phyloP scores from a whole-genome alignment of 2,888 invertebrate species.

The Copidosoma aretas region DNA sequence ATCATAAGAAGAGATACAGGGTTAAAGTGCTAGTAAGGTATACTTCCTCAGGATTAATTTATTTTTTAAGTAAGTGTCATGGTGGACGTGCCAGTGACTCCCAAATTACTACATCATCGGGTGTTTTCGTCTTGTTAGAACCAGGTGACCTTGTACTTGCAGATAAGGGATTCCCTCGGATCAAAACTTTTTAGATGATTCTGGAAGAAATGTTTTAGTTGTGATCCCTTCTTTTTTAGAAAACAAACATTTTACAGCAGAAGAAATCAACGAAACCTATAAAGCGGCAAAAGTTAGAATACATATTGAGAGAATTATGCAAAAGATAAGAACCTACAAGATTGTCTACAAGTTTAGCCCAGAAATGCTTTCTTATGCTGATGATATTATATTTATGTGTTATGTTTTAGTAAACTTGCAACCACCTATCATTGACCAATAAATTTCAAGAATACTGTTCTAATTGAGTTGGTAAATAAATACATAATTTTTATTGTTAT shows the following conservation, averaged over 20 bases:
- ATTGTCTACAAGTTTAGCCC: slow-evolving; percentile 28
- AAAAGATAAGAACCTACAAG: slow-evolving; percentile 29
- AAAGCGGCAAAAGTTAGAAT: slow-evolving; percentile 35
- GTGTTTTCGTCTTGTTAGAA: background rate
- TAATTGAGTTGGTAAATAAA: too few species aligned
- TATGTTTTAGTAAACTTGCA: slow-evolving; percentile 11
- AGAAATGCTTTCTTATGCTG: slow-evolving; percentile 13
- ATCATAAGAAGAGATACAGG: too few species aligned
- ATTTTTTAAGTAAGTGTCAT: too few species aligned
- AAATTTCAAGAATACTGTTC: too few species aligned
- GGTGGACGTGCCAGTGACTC: background rate
- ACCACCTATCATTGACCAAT: too few species aligned
- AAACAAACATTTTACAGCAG: slow-evolving; percentile 22
- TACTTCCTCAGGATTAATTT: too few species aligned
- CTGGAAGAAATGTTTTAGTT: slow-evolving; percentile 12
- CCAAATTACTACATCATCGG: background rate
- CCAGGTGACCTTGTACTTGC: background rate
- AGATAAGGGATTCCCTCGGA: background rate
- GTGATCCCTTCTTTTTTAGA: slow-evolving; percentile 40
- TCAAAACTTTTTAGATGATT: background rate
- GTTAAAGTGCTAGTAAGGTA: too few species aligned
- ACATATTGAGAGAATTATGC: slow-evolving; percentile 38
- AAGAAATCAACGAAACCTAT: slow-evolving; percentile 35
- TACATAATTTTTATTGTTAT: too few species aligned
- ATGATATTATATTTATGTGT: slow-evolving; percentile 36